Evolutionary conservation across 2,113 vertebrate species (phyloP), one percentile per base, ranked within the genome.

Genomic region (Pristiophorus japonicus): DNA sequence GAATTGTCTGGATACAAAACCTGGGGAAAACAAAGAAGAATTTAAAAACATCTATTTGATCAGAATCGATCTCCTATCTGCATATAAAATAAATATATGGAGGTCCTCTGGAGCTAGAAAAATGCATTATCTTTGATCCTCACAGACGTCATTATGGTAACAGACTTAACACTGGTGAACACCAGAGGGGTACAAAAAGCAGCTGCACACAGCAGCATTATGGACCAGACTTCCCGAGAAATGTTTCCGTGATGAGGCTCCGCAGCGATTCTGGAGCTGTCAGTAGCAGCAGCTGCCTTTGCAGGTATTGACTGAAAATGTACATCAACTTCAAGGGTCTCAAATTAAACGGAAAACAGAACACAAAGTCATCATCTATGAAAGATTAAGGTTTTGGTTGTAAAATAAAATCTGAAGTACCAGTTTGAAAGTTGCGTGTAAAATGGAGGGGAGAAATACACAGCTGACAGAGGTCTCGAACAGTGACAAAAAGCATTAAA

Each of bases 331-430:
- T 92, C 14, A 38, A 51, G 55, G 6, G 38, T 92, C 59, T 63
- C 88, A 92, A 92, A 92, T 38, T 63, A 63, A 92, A 92, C 42
- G 34, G n/a, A 18, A 92, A 92, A 63, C 20, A 38, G n/a, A 63
- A 24, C 2, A 63, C 59, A 7, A 42, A 20, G 20, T 81, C 78
- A 81, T 16, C 78, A 81, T 20, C 38, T 20, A 81, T 45, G 18
- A 92, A 63, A 92, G n/a, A 38, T 81, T 38, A 63, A 63, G 59
- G 59, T 92, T 92, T 81, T 20, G 4, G 16, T 62, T 92, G 59
- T 38, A 16, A n/a, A 63, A 7, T 90, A 88, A 88, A 88, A 88
- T 34, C 51, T 88, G 85, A 88, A 59, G 47, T 14, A 4, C n/a
- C n/a, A 4, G 14, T 88, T 59, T 59, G 55, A 8, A 91, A 62